Conservation (phyloP, 2,797 vertebrate species). For the Ptychobarbus kaznakovi region DNA sequence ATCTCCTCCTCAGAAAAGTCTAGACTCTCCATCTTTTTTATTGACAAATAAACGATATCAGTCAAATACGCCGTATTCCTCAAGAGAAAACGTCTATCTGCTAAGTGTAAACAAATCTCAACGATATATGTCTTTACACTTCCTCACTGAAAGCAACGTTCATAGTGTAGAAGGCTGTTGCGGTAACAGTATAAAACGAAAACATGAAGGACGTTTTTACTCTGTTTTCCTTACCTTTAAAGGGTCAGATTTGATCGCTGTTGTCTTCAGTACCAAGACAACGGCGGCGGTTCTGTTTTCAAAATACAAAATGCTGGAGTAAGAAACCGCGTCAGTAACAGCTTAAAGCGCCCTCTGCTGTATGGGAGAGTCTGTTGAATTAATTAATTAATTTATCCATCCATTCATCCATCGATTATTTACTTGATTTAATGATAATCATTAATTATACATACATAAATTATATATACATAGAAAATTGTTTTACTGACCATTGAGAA, state of each 20-base stretch:
- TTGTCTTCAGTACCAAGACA: conserved; percentile 45
- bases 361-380: neutral
- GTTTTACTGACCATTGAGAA: neutral
- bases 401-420: neutral
- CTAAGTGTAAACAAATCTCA: neutral
- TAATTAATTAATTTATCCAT: too few relatives aligned
- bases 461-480: neutral
- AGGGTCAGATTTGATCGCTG: neutral
- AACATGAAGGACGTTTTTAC: neutral
- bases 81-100: neutral
- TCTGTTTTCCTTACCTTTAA: neutral
- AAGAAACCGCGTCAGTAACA: neutral
- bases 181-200: neutral
- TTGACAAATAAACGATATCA: neutral
- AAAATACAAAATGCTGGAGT: conserved; percentile 64
- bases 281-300: conserved; percentile 68
- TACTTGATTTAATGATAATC: neutral
- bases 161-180: neutral
- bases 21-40: conserved; percentile 71
- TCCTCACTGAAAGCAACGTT: neutral
- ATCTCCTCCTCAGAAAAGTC: conserved; percentile 82
- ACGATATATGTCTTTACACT: neutral
- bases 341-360: conserved; percentile 49
- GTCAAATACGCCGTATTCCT: neutral
- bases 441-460: neutral